These are phyloP conservation scores for Maconellicoccus hirsutus DNA, from an alignment of 1,140 invertebrate species.

Conservation along the genomic window DNA sequence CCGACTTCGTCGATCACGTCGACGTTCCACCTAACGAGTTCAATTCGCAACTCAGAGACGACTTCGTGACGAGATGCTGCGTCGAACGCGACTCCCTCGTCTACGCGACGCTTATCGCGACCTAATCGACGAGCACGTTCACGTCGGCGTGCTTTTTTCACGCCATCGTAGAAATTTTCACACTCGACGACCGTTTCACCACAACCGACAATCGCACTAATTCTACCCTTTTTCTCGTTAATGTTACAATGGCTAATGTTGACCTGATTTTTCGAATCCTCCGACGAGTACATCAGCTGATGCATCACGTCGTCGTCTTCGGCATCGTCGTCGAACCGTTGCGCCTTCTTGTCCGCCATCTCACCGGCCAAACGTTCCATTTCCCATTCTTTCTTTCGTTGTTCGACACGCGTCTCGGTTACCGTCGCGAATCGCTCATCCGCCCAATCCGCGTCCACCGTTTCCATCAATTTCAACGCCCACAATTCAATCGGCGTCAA, in stretches of 20 bases:
- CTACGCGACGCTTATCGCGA: background rate
- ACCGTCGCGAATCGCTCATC: constrained; percentile 73
- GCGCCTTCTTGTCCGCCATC: constrained; percentile 46
- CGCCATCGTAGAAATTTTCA: no score
- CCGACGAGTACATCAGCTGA: constrained; percentile 53
- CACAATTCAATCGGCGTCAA: constrained; percentile 83
- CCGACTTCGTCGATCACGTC: no score
- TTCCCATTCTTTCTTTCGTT: constrained; percentile 91
- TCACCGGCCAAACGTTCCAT: constrained; percentile 62
- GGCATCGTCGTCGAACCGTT: constrained; percentile 39
- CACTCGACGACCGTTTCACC: no score
- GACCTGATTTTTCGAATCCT: constrained; percentile 70
- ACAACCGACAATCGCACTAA: background rate
- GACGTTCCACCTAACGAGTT: no score
- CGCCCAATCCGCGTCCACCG: constrained; percentile 59
- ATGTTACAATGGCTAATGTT: constrained; percentile 36
- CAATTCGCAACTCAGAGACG: no score
- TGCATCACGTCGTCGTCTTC: constrained; percentile 44
- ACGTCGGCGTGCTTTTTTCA: background rate
- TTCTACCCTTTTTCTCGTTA: constrained; percentile 32
- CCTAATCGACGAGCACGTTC: background rate
- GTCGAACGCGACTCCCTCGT: background rate
- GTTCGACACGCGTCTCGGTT: constrained; percentile 80
- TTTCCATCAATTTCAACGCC: constrained; percentile 84
- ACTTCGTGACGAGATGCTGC: no score